Evolutionary conservation across 37 sponge, comb jelly and placozoan species (phyloP), one percentile per base, ranked within the genome.

Genomic region (Halichondria panicea): DNA sequence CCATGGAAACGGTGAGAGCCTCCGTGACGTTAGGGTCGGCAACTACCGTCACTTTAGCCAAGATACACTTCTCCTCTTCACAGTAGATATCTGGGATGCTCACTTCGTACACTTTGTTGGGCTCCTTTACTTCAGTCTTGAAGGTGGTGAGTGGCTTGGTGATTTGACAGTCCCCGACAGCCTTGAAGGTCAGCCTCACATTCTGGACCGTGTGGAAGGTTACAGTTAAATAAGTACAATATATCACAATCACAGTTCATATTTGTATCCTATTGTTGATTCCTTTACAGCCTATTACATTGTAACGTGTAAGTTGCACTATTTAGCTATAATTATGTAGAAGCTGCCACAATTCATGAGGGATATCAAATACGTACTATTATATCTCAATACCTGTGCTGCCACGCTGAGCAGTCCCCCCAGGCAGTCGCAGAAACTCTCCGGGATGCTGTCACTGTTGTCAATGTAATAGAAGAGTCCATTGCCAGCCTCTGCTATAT

Each of bases 391-490:
- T 37, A 91, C 92, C 88, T 96, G 96, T 55, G 96, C 96, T 36
- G 93, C 80, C 27, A 96, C 93, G 67, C 96, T 96, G 55, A 96
- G 81, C 39, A 96, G 89, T 27, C 96, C 96, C 12, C 96, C 96
- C 22, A 96, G 88, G 50, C 96, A 96, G 74, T 96, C 96, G 42
- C 96, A 96, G 77, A 96, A 96, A 53, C 93, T 92, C 73, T 92
- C 96, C 12, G 96, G 96, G 44, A 96, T 96, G 73, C 83, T 89
- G 72, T 96, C 96, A 12, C 42, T 76, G 56, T 87, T 89, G 74
- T 92, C 90, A 40, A 96, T 70, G 83, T 80, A 96, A 77, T 96
- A 96, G 68, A 92, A 96, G 38, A 92, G 64, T 33, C 96, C 96
- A 57, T 89, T 86, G 28, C 96, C 96, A 39, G 96, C 93, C 43